Evolutionary conservation across 2,888 invertebrate species (phyloP).

Genomic region (Sinotaia quadrata): DNA sequence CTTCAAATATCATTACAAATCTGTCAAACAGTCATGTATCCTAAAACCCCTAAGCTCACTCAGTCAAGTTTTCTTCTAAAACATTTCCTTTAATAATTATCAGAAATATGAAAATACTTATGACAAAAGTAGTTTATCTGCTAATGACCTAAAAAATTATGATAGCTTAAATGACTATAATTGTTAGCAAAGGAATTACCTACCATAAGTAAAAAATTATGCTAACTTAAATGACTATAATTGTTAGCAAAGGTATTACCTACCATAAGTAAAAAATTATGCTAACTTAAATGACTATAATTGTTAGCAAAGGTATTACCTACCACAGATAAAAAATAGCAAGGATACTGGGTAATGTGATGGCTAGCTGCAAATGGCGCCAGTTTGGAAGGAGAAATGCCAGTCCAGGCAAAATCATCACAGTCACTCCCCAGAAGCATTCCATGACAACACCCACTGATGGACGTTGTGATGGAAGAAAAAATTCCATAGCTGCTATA

Average conservation of each 20-base stretch:
- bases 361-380: slow-evolving; percentile 75
- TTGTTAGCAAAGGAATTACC: no score
- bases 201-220: background rate
- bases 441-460: slow-evolving; percentile 74
- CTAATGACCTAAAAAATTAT: no score
- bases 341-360: slow-evolving; percentile 74
- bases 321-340: slow-evolving; percentile 73
- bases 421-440: slow-evolving; percentile 74
- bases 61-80: no score
- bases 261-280: background rate
- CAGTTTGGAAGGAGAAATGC: slow-evolving; percentile 75
- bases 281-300: background rate
- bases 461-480: slow-evolving; percentile 73
- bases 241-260: no score
- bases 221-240: background rate
- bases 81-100: no score
- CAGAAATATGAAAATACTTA: no score
- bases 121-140: no score
- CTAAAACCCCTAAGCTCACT: no score
- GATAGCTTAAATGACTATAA: no score
- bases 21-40: no score
- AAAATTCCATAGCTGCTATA: slow-evolving; percentile 75
- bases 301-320: slow-evolving; percentile 43
- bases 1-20: no score
- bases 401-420: slow-evolving; percentile 72